A percentile compares a stretch with the other conserved stretches of the same genome.
Evolutionary conservation across 2,888 invertebrate genomes (phyloP).

Genomic region (Zaprionus obscuricornis): DNA sequence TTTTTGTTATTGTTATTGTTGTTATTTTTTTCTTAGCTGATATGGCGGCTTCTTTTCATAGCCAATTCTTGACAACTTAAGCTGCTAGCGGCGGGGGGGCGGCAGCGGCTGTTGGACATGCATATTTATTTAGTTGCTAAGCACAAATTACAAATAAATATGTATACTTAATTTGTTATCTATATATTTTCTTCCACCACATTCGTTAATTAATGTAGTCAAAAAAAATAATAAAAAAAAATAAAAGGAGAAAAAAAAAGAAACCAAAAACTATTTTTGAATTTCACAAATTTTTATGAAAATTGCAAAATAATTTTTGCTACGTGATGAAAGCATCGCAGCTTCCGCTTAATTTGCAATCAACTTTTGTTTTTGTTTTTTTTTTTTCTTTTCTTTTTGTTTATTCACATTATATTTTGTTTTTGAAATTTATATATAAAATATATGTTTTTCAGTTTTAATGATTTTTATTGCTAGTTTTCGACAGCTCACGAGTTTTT

Average conservation of each 20-base stretch:
- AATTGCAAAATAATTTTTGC: conserved; percentile 13
- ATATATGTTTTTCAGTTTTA: no score
- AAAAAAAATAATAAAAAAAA: no score
- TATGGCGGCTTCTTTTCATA: conserved; percentile 30
- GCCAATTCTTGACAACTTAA: conserved; percentile 36
- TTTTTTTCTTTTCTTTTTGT: no score
- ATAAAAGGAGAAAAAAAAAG: no score
- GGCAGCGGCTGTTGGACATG: no score
- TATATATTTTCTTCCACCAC: not conserved
- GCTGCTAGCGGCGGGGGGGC: not conserved
- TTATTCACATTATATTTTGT: no score
- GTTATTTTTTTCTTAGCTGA: conserved; percentile 25
- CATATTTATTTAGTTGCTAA: conserved; percentile 34
- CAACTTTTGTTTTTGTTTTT: no score
- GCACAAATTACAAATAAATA: conserved; percentile 5
- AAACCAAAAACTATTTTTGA: not conserved
- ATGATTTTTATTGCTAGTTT: conserved; percentile 29
- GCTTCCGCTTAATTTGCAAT: conserved; percentile 13
- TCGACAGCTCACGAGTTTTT: conserved; percentile 41
- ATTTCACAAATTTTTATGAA: conserved; percentile 24
- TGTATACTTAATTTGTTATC: conserved; percentile 16
- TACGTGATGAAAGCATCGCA: conserved; percentile 31
- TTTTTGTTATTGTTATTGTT: no score
- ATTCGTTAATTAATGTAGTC: conserved; percentile 23
- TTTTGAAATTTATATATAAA: no score